These are phyloP conservation scores for Ectemnius cavifrons DNA, from an alignment of 2,888 invertebrate species.

Conservation along the genomic window DNA sequence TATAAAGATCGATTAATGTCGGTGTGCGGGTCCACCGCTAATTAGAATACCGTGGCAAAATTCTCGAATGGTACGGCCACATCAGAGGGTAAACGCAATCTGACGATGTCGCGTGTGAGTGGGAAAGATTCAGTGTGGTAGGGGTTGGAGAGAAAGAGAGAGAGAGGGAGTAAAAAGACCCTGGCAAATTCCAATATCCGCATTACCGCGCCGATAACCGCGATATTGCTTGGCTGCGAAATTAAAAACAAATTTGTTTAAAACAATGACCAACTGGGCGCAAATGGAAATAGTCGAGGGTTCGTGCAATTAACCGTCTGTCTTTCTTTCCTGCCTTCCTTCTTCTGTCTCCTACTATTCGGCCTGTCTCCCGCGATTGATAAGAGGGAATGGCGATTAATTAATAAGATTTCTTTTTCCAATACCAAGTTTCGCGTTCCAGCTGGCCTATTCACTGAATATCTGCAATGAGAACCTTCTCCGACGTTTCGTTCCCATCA, in stretches of 20 bases:
- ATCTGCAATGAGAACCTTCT: too few species aligned
- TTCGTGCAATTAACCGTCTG: background rate
- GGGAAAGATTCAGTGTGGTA: too few species aligned
- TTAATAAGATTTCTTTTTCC: conserved; percentile 2
- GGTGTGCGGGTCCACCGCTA: conserved; percentile 50
- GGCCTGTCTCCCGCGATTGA: background rate
- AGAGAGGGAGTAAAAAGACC: conserved; percentile 23
- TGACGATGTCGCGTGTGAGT: conserved; percentile 46
- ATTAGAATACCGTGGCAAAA: conserved; percentile 69
- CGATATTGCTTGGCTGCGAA: conserved; percentile 36
- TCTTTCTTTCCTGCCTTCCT: too few species aligned
- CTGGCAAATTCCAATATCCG: conserved; percentile 42
- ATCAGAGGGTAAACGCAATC: conserved; percentile 61
- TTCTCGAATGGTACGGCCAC: conserved; percentile 63
- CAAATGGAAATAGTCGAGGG: background rate
- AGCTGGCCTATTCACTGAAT: too few species aligned
- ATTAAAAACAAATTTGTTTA: conserved; percentile 31
- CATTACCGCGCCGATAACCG: conserved; percentile 18
- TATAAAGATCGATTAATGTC: conserved; percentile 41
- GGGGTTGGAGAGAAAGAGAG: too few species aligned
- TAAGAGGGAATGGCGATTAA: background rate
- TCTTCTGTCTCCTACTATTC: too few species aligned
- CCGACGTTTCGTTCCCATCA: too few species aligned
- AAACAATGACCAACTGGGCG: conserved; percentile 4
- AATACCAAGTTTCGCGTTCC: too few species aligned